Conservation (phyloP, 92 coral and sea anemone species). For the Epizoanthus ramosus region DNA sequence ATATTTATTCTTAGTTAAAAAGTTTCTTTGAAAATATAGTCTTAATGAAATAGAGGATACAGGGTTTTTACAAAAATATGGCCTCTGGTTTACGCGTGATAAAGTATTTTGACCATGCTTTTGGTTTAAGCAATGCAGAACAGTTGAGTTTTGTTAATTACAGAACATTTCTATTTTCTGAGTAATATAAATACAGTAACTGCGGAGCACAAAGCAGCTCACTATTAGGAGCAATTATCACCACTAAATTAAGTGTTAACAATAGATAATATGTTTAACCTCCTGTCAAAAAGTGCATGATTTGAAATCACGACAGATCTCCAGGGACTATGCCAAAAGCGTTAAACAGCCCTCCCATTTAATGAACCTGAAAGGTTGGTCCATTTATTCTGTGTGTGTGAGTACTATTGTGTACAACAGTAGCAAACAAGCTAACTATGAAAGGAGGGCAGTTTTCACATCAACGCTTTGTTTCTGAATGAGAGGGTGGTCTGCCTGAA, state of each 20-base stretch:
- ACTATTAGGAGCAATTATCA: constrained; percentile 3
- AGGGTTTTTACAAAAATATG: too few species aligned
- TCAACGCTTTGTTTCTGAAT: constrained; percentile 5
- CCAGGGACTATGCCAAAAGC: constrained; percentile 8
- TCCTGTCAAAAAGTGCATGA: not conserved
- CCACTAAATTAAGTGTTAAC: not conserved
- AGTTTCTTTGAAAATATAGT: too few species aligned
- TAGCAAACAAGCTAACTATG: constrained; percentile 28
- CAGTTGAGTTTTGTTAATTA: too few species aligned
- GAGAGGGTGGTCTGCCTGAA: constrained; percentile 27
- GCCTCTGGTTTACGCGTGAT: too few species aligned
- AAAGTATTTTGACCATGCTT: too few species aligned
- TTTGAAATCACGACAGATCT: not conserved
- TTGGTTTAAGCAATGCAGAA: too few species aligned
- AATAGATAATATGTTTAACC: too few species aligned
- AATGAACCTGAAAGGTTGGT: constrained; percentile 10
- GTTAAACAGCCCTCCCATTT: constrained; percentile 3
- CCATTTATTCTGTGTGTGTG: constrained; percentile 1
- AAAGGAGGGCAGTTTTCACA: constrained; percentile 34
- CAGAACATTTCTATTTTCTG: not conserved
- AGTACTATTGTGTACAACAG: not conserved
- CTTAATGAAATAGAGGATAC: too few species aligned
- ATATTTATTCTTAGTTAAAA: too few species aligned
- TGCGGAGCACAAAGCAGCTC: not conserved
- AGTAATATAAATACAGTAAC: not conserved